A percentile compares a stretch with the other conserved stretches of the same genome.
Conservation (phyloP, 2,797 vertebrate species). For the Steatocranus sp. region DNA sequence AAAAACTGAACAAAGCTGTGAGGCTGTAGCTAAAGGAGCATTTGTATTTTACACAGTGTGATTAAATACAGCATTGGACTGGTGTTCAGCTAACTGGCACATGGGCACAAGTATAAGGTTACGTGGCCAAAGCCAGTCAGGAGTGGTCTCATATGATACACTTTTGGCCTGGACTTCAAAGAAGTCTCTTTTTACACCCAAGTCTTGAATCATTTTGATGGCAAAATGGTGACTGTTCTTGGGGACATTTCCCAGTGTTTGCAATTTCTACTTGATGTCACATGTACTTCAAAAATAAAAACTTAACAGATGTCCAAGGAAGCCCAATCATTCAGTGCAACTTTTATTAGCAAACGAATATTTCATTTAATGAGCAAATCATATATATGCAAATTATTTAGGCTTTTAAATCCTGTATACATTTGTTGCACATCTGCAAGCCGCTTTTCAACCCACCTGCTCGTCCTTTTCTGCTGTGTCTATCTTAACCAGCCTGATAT, state of each 20-base stretch:
- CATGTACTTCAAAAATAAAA: neutral
- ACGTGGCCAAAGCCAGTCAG: slow-evolving; percentile 35
- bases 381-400: neutral
- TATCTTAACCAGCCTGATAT: neutral
- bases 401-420: neutral
- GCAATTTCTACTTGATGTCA: neutral
- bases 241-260: neutral
- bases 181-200: slow-evolving; percentile 30
- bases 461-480: neutral
- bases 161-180: slow-evolving; percentile 42
- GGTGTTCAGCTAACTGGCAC: slow-evolving; percentile 32
- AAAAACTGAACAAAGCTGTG: slow-evolving; percentile 28
- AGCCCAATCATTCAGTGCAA: neutral
- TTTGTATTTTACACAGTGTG: neutral
- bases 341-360: neutral
- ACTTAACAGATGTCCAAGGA: neutral
- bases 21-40: neutral
- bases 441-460: neutral
- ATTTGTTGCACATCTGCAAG: neutral
- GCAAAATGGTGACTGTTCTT: slow-evolving; percentile 15
- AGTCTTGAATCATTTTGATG: slow-evolving; percentile 22
- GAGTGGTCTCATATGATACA: slow-evolving; percentile 40
- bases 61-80: slow-evolving; percentile 9
- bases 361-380: neutral
- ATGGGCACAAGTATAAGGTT: slow-evolving; percentile 37